Percentiles rank a stretch among this genome's conserved stretches.
phyloP scores from a whole-genome alignment of 2,888 invertebrate genomes.

The Ferdinandea cuprea region DNA sequence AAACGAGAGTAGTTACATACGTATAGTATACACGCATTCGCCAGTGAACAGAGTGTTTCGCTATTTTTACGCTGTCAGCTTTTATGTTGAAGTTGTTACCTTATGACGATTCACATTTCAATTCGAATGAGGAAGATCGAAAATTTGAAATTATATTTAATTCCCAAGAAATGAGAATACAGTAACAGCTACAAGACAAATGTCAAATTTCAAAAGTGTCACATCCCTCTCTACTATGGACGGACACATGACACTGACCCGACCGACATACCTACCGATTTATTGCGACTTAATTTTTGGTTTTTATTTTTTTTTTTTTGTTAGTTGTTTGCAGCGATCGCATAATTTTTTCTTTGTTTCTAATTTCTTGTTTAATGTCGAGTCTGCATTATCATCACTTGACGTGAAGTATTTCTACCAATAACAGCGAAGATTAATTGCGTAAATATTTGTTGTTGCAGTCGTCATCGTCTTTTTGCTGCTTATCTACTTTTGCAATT shows the following conservation, averaged over 20 bases:
- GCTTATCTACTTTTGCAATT: neutral
- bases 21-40: too few species aligned
- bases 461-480: neutral
- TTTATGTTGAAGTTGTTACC: neutral
- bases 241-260: neutral
- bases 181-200: conserved; percentile 2
- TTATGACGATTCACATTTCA: neutral
- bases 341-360: conserved; percentile 4
- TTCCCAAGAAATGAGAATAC: conserved; percentile 21
- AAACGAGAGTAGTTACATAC: too few species aligned
- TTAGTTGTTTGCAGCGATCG: conserved; percentile 9
- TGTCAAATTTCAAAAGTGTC: conserved; percentile 24
- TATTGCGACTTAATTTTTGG: conserved; percentile 22
- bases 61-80: conserved; percentile 1
- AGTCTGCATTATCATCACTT: conserved; percentile 39
- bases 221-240: neutral
- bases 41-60: neutral
- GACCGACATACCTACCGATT: neutral
- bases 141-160: conserved; percentile 4
- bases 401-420: conserved; percentile 21
- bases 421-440: conserved; percentile 19
- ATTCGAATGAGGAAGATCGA: conserved; percentile 23
- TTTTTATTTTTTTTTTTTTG: neutral
- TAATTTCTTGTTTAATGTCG: conserved; percentile 30
- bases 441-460: conserved; percentile 2